Evolutionary conservation across 2,888 invertebrate species (phyloP), one percentile per base, ranked within the genome.

Genomic region (Priocnemis perturbator): DNA sequence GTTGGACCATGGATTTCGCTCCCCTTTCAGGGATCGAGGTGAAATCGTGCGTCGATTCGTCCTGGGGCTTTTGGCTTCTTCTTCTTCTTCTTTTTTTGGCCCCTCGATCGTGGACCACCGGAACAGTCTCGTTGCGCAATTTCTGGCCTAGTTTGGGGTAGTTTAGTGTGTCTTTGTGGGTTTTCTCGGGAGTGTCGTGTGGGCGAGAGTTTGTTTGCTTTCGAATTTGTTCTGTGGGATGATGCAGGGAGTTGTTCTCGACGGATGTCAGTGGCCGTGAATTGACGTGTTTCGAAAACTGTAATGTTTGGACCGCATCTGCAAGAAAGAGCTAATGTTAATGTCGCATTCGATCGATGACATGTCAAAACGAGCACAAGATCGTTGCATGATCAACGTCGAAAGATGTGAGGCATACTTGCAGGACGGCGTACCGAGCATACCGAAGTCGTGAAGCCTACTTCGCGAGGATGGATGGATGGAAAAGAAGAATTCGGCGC

Each of bases 401-500:
- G 4, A 11, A 11, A 37, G 37, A 37, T 11, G 37, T 37, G 7
- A 37, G 7, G 37, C 1, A 37, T 37, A 11, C 37, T 37, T 11
- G 37, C 37, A 37, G 37, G 11, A 11, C 37, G 37, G 7, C 14
- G 37, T 37, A 37, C 37, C 11, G 37, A 60, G 64, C 76, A 77
- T 77, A 70, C 69, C 77, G 73, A 73, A 79, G 75, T 76, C 79
- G 80, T 79, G 79, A 79, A 79, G 75, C 72, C 69, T 61, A 58
- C 60, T 20, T 44, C 59, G 47, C 20, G 69, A 62, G 67, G 71
- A 75, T 70, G 70, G 70, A 70, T 73, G 73, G 60, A 73, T 69
- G 78, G 67, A 82, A 81, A 82, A 80, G 37, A 37, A 37, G 81
- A 80, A 80, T 80, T 77, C 76, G 71, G 83, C 78, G 85, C 87